Evolutionary conservation across 2,113 vertebrate genomes (phyloP).

Genomic region (Lucifuga dentata): DNA sequence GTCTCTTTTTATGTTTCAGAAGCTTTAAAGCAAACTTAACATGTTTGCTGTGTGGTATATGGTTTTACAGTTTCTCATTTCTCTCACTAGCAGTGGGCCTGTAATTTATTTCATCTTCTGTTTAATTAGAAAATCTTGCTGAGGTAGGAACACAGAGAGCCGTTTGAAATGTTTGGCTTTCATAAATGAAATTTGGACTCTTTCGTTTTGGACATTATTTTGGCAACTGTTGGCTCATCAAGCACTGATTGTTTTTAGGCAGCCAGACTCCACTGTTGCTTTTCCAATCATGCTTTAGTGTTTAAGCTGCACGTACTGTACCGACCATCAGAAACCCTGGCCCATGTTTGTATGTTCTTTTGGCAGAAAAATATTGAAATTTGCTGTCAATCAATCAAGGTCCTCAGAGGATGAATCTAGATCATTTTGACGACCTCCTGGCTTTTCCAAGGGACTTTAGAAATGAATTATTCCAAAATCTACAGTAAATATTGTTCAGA

Average conservation of each 20-base stretch:
- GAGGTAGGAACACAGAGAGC: neutral
- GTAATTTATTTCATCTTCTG: no score
- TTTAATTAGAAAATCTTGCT: neutral
- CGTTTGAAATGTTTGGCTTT: neutral
- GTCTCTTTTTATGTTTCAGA: neutral
- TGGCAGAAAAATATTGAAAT: constrained; percentile 5
- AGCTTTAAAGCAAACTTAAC: constrained; percentile 7
- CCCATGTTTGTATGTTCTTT: neutral
- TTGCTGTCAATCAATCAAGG: neutral
- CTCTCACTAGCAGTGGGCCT: no score
- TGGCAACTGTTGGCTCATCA: neutral
- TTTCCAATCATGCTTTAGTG: neutral
- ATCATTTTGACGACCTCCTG: no score
- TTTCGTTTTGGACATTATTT: neutral
- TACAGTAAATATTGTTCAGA: no score
- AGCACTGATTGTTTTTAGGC: neutral
- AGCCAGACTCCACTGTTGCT: constrained; percentile 8
- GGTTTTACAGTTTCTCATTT: no score
- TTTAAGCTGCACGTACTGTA: neutral
- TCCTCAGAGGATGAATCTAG: no score
- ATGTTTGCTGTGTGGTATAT: no score
- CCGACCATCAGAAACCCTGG: neutral
- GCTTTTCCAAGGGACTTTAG: no score
- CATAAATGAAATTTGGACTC: neutral
- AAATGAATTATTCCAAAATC: no score